phyloP scores from a whole-genome alignment of 2,888 invertebrate species.

The Tachina grossa region DNA sequence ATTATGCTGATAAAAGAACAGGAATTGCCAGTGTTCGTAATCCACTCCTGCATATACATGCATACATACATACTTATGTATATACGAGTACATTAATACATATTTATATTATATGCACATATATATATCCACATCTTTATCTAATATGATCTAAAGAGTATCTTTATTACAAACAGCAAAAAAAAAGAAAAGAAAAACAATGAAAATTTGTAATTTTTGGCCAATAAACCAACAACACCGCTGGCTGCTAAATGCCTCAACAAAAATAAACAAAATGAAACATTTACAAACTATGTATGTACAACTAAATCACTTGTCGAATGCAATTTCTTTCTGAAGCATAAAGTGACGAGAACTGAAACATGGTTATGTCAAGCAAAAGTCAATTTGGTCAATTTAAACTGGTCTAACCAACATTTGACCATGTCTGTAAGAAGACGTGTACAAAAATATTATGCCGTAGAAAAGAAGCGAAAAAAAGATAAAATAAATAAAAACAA shows the following conservation, averaged over 20 bases:
- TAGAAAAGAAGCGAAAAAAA: slow-evolving; percentile 48
- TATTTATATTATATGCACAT: not conserved
- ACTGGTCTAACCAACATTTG: slow-evolving; percentile 67
- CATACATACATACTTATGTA: too few relatives aligned
- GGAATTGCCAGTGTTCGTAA: too few relatives aligned
- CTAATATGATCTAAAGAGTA: slow-evolving; percentile 24
- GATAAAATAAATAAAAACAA: slow-evolving; percentile 41
- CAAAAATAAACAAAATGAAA: slow-evolving; percentile 7
- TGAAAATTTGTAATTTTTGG: slow-evolving; percentile 38
- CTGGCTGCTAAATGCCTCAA: slow-evolving; percentile 1
- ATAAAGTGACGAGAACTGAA: slow-evolving; percentile 62
- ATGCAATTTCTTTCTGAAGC: slow-evolving; percentile 58
- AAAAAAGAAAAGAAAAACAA: slow-evolving; percentile 6
- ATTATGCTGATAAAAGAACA: too few relatives aligned
- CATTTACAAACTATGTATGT: slow-evolving; percentile 26
- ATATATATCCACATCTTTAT: not conserved
- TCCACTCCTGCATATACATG: too few relatives aligned
- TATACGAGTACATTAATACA: too few relatives aligned
- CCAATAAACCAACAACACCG: slow-evolving; percentile 23
- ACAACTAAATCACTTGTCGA: slow-evolving; percentile 52
- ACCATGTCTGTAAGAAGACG: slow-evolving; percentile 66
- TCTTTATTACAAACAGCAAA: not conserved
- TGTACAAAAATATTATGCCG: slow-evolving; percentile 60
- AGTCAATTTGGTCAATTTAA: slow-evolving; percentile 65
- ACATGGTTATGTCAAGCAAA: slow-evolving; percentile 66